Evolutionary conservation across 2,888 invertebrate species (phyloP).

Genomic region (Argyresthia goedartella): DNA sequence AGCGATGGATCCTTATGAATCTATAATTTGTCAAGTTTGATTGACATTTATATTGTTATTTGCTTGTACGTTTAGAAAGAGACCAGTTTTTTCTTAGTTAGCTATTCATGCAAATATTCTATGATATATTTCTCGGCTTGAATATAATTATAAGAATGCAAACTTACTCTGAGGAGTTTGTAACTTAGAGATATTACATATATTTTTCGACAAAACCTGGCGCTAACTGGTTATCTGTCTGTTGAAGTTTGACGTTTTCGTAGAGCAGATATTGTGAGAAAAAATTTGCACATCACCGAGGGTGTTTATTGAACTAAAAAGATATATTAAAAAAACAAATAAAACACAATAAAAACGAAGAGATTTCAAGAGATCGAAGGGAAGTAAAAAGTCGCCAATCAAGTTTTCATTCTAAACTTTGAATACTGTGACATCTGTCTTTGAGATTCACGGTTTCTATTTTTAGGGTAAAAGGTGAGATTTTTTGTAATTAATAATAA

Average conservation of each 20-base stretch:
- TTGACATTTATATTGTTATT: slow-evolving; percentile 37
- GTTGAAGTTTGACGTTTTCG: slow-evolving; percentile 14
- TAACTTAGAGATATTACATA: too few species aligned
- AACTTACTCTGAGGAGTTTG: neutral
- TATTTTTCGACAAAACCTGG: neutral
- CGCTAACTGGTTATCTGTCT: slow-evolving; percentile 24
- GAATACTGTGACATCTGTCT: slow-evolving; percentile 49
- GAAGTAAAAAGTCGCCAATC: slow-evolving; percentile 58
- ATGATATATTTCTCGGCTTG: slow-evolving; percentile 13
- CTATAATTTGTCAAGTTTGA: slow-evolving; percentile 42
- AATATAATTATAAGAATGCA: neutral
- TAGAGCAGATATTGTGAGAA: slow-evolving; percentile 32
- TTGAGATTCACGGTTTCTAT: slow-evolving; percentile 51
- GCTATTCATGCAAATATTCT: too few species aligned
- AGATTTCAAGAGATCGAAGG: slow-evolving; percentile 47
- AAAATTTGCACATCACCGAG: slow-evolving; percentile 29
- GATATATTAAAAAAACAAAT: slow-evolving; percentile 29
- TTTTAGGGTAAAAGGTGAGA: slow-evolving; percentile 50
- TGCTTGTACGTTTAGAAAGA: too few species aligned
- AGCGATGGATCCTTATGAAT: slow-evolving; percentile 14
- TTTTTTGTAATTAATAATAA: slow-evolving; percentile 34
- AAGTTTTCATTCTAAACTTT: slow-evolving; percentile 62
- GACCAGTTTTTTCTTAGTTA: too few species aligned
- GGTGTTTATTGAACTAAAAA: slow-evolving; percentile 34
- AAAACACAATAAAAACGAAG: slow-evolving; percentile 36